These are phyloP conservation scores for Lasioglossum villosulum DNA, from an alignment of 2,888 invertebrate genomes.

Conservation along the genomic window DNA sequence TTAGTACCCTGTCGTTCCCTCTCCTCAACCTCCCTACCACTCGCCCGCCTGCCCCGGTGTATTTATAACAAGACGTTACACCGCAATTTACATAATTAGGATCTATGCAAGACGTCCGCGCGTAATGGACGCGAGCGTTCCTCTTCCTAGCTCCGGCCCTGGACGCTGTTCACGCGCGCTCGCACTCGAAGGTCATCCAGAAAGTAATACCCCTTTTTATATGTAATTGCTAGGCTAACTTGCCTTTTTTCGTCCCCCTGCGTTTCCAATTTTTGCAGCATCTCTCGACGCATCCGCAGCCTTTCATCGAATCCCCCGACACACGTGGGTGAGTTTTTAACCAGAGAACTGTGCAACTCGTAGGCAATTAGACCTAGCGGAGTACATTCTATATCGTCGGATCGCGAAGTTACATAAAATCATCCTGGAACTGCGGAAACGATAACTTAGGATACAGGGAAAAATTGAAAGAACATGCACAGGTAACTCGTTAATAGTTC, in stretches of 20 bases:
- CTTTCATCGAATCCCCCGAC: background rate
- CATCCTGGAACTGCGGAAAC: background rate
- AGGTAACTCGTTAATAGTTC: background rate
- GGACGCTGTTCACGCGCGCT: background rate
- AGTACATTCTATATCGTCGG: too few relatives aligned
- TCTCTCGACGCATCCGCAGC: background rate
- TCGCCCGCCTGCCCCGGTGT: constrained; percentile 9
- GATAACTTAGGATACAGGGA: background rate
- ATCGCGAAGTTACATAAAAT: background rate
- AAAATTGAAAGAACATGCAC: background rate
- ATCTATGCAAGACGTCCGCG: constrained; percentile 28
- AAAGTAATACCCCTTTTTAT: background rate
- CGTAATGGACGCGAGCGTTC: constrained; percentile 21
- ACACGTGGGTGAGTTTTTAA: background rate
- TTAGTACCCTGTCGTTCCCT: background rate
- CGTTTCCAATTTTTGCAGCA: background rate
- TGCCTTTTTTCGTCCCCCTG: background rate
- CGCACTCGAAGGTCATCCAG: background rate
- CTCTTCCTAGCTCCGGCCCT: background rate
- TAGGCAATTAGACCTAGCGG: background rate
- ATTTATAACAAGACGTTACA: constrained; percentile 55
- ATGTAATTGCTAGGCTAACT: background rate
- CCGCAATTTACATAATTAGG: constrained; percentile 52
- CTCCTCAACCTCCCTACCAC: background rate
- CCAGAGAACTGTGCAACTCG: background rate